Evolutionary conservation across 2,113 vertebrate genomes (phyloP), one percentile per base, ranked within the genome.

Genomic region (Lamprotornis superbus): DNA sequence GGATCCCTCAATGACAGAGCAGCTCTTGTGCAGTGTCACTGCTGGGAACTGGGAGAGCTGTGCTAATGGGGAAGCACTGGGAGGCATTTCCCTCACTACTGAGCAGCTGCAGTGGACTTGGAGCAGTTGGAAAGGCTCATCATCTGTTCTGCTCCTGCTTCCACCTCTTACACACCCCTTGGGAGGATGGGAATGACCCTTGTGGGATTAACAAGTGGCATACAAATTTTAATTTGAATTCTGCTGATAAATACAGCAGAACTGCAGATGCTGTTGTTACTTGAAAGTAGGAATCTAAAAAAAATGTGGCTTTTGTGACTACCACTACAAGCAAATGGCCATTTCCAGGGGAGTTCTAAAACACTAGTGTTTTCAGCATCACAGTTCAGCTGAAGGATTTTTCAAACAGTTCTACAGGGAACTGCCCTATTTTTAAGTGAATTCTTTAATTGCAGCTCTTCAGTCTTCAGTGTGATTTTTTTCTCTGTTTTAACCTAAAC

Each of bases 391-490:
- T 55, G 69, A 82, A 81, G 37, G 57, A 56, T 60, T 93, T 84
- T 52, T 47, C 37, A 81, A 84, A 53, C 37, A 89, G 33, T 44
- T 85, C 81, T 35, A 1, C 2, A 11, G 69, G 47, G 81, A 87
- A 11, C 47, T 75, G 60, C 49, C 53, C 33, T 63, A 4, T 63
- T 84, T 87, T 82, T 47, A 70, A 78, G 35, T 59, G 57, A 28
- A 37, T 87, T 79, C 47, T 89, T 84, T 89, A 91, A 93, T 70
- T 87, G 37, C 55, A 68, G 7, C 31, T 87, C 85, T 82, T 71
- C 40, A 35, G 73, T 55, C 46, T 60, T 61, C 23, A 10, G 33
- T 65, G 50, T 15, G 5, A 50, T 87, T 95, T 78, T 67, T 39
- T 79, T 55, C n/a, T 21, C 17, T 76, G 15, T 76, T 86, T 83